Conservation (phyloP, 2,888 invertebrate genomes). For the Euphydryas editha region DNA sequence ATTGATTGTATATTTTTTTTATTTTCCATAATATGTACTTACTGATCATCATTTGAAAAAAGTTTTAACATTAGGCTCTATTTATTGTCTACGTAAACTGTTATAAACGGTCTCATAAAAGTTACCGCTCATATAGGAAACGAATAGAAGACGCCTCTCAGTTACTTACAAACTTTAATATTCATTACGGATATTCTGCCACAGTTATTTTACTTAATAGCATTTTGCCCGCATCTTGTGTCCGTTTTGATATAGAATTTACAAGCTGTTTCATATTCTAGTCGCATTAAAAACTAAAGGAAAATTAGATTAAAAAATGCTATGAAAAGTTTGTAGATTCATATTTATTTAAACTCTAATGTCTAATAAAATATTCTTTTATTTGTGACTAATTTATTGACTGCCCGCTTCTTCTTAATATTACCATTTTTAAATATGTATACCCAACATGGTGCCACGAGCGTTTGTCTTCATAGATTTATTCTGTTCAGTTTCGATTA, state of each 20-base stretch:
- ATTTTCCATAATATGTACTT: neutral
- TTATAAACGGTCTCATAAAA: conserved; percentile 4
- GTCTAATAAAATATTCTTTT: too few species aligned
- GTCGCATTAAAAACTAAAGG: neutral
- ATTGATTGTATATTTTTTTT: too few species aligned
- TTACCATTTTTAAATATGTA: too few species aligned
- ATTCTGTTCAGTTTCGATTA: neutral
- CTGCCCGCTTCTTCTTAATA: too few species aligned
- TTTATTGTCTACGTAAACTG: neutral
- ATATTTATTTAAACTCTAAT: neutral
- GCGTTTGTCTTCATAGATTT: too few species aligned
- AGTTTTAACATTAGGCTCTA: neutral
- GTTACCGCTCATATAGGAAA: conserved; percentile 4
- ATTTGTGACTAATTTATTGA: too few species aligned
- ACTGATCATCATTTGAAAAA: neutral
- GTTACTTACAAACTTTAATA: conserved; percentile 2
- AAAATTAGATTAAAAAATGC: neutral
- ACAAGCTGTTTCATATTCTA: neutral
- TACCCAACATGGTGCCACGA: too few species aligned
- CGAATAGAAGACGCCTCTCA: neutral
- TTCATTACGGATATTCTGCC: conserved; percentile 2
- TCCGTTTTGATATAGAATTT: neutral
- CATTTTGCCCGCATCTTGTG: neutral
- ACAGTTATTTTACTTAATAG: neutral
- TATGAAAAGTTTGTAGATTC: neutral